phyloP scores from a whole-genome alignment of 2,113 vertebrate genomes.

The Albula glossodonta region DNA sequence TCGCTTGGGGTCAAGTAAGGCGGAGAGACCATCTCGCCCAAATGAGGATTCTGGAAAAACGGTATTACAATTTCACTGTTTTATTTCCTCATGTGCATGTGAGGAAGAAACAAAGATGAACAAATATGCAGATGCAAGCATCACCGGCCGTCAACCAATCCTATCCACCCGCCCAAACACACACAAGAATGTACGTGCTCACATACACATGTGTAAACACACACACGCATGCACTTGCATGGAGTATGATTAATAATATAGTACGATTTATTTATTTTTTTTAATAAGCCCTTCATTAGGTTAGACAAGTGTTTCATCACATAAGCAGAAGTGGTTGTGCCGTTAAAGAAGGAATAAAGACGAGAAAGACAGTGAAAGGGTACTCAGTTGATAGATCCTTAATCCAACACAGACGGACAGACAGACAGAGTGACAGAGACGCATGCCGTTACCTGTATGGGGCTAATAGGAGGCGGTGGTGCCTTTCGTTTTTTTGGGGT shows the following conservation, averaged over 20 bases:
- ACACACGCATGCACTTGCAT: conserved; percentile 8
- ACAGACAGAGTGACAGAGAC: conserved; percentile 10
- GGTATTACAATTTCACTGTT: background rate
- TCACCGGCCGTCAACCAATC: background rate
- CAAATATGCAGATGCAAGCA: too few species aligned
- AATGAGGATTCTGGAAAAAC: background rate
- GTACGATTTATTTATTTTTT: too few species aligned
- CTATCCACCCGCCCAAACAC: background rate
- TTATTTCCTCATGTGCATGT: too few species aligned
- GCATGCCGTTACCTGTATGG: conserved; percentile 86
- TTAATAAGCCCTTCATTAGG: background rate
- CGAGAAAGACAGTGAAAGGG: too few species aligned
- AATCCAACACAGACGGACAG: background rate
- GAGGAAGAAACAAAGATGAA: too few species aligned
- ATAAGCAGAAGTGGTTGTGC: background rate
- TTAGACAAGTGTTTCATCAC: background rate
- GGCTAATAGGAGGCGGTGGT: conserved; percentile 95
- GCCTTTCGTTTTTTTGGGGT: conserved; percentile 99
- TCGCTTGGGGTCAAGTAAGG: conserved; percentile 44
- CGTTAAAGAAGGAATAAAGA: too few species aligned
- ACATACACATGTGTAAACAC: conserved; percentile 31
- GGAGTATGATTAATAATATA: too few species aligned
- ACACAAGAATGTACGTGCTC: conserved; percentile 15
- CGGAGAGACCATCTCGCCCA: conserved; percentile 48
- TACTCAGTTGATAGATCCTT: background rate